Evolutionary conservation across 2,888 invertebrate species (phyloP).

Genomic region (Aproaerema taeniolella): DNA sequence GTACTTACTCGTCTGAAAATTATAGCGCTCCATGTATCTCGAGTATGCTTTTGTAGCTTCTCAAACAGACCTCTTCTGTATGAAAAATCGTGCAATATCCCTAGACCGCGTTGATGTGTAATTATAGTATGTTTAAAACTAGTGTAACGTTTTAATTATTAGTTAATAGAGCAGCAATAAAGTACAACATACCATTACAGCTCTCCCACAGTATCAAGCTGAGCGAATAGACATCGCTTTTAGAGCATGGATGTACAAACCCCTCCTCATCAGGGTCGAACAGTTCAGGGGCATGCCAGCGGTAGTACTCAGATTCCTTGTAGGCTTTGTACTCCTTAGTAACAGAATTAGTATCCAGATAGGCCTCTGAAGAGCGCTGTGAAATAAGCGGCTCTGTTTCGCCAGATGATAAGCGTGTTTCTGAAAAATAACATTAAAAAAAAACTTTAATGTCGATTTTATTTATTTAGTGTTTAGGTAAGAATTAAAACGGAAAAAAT

Average conservation of each 20-base stretch:
- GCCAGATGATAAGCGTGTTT: slow-evolving; percentile 29
- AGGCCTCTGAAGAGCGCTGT: slow-evolving; percentile 47
- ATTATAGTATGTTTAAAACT: no score
- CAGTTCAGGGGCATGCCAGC: slow-evolving; percentile 68
- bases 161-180: no score
- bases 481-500: no score
- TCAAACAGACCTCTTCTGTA: no score
- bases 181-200: slow-evolving; percentile 64
- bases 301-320: slow-evolving; percentile 37
- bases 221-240: slow-evolving; percentile 62
- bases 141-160: no score
- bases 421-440: slow-evolving; percentile 26
- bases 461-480: no score
- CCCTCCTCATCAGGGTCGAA: slow-evolving; percentile 49
- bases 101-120: no score
- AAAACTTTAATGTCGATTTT: neutral
- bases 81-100: no score
- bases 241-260: slow-evolving; percentile 51
- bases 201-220: slow-evolving; percentile 62
- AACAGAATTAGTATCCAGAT: slow-evolving; percentile 38
- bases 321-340: slow-evolving; percentile 41
- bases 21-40: no score
- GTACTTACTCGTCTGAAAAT: no score
- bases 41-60: no score
- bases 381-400: slow-evolving; percentile 57